These are phyloP conservation scores for Meleagris gallopavo DNA, from an alignment of 2,113 vertebrate species.

Conservation along the genomic window DNA sequence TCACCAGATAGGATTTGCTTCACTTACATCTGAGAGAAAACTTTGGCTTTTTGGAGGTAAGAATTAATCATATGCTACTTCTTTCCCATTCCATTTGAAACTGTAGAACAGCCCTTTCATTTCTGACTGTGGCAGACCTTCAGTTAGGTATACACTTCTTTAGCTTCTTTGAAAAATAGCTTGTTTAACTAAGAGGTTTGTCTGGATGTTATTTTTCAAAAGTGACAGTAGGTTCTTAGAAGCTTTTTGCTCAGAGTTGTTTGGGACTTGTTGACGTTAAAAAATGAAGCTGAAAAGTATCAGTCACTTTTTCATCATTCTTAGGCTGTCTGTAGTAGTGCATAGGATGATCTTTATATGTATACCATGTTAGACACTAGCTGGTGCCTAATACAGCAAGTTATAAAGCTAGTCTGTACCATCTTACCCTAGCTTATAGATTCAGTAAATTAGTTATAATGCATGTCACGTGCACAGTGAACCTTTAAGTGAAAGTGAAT, in stretches of 20 bases:
- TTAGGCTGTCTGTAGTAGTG: background rate
- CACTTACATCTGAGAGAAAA: background rate
- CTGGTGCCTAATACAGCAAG: background rate
- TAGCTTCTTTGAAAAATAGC: background rate
- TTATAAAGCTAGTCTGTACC: background rate
- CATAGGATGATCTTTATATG: background rate
- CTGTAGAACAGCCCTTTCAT: background rate
- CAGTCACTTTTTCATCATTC: background rate
- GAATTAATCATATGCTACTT: background rate
- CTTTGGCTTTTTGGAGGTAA: background rate
- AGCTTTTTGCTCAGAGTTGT: background rate
- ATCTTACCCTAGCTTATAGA: constrained; percentile 1
- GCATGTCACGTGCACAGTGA: constrained; percentile 6
- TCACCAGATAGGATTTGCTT: background rate
- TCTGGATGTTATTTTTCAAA: background rate
- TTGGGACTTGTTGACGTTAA: background rate
- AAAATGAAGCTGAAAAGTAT: background rate
- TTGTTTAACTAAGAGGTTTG: background rate
- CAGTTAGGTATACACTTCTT: background rate
- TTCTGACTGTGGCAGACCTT: background rate
- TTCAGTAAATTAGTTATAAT: constrained; percentile 32
- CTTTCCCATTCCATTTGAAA: background rate
- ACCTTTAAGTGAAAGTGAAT: constrained; percentile 58
- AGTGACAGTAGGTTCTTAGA: background rate
- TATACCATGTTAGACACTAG: background rate